Conservation (phyloP, 2,113 vertebrate species). For the Aspiorhynchus laticeps region DNA sequence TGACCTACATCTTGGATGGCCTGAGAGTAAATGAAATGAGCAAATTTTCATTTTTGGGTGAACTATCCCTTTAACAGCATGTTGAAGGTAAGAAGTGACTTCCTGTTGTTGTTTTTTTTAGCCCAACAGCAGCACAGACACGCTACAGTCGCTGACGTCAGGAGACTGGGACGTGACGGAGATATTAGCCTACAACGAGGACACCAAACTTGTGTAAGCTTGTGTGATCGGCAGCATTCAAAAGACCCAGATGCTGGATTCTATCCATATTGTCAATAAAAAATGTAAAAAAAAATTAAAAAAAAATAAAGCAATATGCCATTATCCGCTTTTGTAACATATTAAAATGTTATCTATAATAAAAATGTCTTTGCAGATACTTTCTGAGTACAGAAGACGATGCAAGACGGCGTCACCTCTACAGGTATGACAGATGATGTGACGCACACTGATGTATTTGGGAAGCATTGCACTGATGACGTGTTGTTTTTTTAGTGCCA, state of each 20-base stretch:
- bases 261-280: not conserved
- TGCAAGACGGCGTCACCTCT: slow-evolving; percentile 88
- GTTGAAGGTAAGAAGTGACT: slow-evolving; percentile 18
- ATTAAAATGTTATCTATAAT: not conserved
- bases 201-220: slow-evolving; percentile 88
- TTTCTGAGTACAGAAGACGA: slow-evolving; percentile 95
- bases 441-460: not conserved
- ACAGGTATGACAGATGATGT: slow-evolving; percentile 78
- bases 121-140: slow-evolving; percentile 90
- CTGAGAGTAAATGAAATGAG: not conserved
- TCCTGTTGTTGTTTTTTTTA: slow-evolving; percentile 65
- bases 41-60: not conserved
- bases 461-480: slow-evolving; percentile 2
- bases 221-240: not conserved
- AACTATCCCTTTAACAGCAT: not conserved
- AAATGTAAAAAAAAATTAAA: not conserved
- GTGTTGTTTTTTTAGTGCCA: slow-evolving; percentile 77
- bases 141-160: slow-evolving; percentile 90
- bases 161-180: slow-evolving; percentile 95
- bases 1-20: no score
- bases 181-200: slow-evolving; percentile 89
- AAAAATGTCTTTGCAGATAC: slow-evolving; percentile 77
- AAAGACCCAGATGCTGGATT: not conserved
- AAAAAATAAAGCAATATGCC: not conserved
- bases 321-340: not conserved